Evolutionary conservation across 2,888 invertebrate genomes (phyloP), one percentile per base, ranked within the genome.

Genomic region (Cerastis leucographa): DNA sequence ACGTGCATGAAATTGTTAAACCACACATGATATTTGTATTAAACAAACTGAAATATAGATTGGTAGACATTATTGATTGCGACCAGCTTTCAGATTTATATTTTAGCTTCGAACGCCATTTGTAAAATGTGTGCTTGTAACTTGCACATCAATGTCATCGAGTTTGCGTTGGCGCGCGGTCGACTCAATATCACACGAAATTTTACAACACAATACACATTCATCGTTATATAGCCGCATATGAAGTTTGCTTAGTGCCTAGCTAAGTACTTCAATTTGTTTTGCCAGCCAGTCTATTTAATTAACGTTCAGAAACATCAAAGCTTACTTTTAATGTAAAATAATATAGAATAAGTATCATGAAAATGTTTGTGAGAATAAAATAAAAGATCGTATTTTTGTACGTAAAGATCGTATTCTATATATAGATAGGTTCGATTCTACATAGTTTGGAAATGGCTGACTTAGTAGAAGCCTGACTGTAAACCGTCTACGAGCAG

Each of bases 1-100:
- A 84, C 83, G 83, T 84, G 83, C 78, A 72, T 82, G 78, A 78
- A 83, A 72, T 84, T 78, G 74, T 74, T 74, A 78, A 83, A 42
- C 61, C 61, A 61, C 17, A 49, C 54, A 61, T 25, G 70, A 66
- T 67, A 67, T 80, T 83, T 77, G 70, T 83, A 49, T 44, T 11
- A 61, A 62, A 62, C 46, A 49, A 25, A 71, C 35, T 35, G 35
- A 62, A 67, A 61, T 42, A n/a, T 67, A 29, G n/a, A 40, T 17
- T 49, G 35, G 5, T 54, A 35, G 29, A 42, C 42, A 42, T 64
- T 51, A 66, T 81, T 79, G 54, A 56, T 64, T 81, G 42, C 35
- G 42, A 56, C 22, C 35, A 56, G 62, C n/a, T 49, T 67, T 64
- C 19, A 19, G 64, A 54, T 51, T 61, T 40, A 56, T 56, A 56